These are phyloP conservation scores for Notodonta dromedarius DNA, from an alignment of 2,888 invertebrate species.

Conservation along the genomic window DNA sequence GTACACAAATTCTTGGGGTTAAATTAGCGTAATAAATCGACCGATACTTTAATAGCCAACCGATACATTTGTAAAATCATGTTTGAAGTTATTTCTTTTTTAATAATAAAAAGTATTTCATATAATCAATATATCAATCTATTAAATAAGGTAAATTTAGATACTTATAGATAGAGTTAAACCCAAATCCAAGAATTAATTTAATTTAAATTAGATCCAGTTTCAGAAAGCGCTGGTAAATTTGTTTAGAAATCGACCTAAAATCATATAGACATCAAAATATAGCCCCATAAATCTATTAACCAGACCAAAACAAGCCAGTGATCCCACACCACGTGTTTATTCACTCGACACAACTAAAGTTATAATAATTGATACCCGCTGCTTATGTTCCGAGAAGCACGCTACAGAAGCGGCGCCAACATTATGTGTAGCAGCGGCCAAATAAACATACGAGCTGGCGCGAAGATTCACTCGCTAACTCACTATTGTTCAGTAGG, in stretches of 20 bases:
- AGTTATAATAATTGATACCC: constrained; percentile 44
- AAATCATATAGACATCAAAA: constrained; percentile 5
- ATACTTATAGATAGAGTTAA: too few relatives aligned
- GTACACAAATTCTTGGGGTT: not conserved
- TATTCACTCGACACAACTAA: constrained; percentile 32
- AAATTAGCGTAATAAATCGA: not conserved
- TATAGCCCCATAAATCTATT: not conserved
- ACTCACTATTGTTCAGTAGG: not conserved
- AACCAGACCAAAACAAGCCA: constrained; percentile 30
- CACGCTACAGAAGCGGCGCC: constrained; percentile 45
- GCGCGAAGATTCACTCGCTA: constrained; percentile 25
- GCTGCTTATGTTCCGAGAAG: constrained; percentile 44
- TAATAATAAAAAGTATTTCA: too few relatives aligned
- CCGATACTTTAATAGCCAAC: not conserved
- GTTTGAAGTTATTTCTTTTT: too few relatives aligned
- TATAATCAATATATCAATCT: too few relatives aligned
- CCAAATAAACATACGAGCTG: constrained; percentile 45
- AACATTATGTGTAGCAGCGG: constrained; percentile 38
- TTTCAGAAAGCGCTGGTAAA: too few relatives aligned
- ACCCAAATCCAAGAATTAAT: too few relatives aligned
- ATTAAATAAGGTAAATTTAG: too few relatives aligned
- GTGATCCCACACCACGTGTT: constrained; percentile 26
- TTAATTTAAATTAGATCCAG: too few relatives aligned
- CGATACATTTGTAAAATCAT: not conserved
- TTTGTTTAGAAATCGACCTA: not conserved